Evolutionary conservation across 2,113 vertebrate species (phyloP).

Genomic region (Semicossyphus pulcher): DNA sequence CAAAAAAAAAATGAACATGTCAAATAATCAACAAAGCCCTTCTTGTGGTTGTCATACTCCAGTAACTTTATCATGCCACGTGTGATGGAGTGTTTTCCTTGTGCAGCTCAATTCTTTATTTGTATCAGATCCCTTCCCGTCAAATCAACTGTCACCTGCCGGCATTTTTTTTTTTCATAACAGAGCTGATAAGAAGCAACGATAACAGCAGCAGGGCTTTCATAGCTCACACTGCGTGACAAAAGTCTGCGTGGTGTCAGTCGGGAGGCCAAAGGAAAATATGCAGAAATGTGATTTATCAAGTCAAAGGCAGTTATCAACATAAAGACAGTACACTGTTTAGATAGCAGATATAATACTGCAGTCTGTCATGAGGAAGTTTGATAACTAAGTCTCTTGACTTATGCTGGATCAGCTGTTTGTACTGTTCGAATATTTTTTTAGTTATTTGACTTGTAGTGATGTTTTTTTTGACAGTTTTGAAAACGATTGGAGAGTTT

Average conservation of each 20-base stretch:
- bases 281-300: constrained; percentile 58
- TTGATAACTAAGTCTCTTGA: neutral
- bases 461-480: neutral
- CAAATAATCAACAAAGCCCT: constrained; percentile 1
- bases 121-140: constrained; percentile 72
- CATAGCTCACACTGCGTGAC: constrained; percentile 62
- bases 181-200: constrained; percentile 59
- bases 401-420: constrained; percentile 25
- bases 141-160: constrained; percentile 73
- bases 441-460: neutral
- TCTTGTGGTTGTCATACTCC: constrained; percentile 15
- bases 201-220: constrained; percentile 57
- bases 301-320: constrained; percentile 40
- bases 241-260: constrained; percentile 56
- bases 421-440: neutral
- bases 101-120: constrained; percentile 63
- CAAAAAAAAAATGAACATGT: neutral
- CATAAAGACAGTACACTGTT: constrained; percentile 14
- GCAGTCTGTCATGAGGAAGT: constrained; percentile 18
- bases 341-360: constrained; percentile 24
- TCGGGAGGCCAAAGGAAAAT: constrained; percentile 50
- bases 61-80: constrained; percentile 25
- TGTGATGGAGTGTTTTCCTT: constrained; percentile 62
- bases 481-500: neutral
- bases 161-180: constrained; percentile 70